Base-by-base conservation (phyloP, 2,113 vertebrate genomes). In the Gallinago jamesoni region DNA sequence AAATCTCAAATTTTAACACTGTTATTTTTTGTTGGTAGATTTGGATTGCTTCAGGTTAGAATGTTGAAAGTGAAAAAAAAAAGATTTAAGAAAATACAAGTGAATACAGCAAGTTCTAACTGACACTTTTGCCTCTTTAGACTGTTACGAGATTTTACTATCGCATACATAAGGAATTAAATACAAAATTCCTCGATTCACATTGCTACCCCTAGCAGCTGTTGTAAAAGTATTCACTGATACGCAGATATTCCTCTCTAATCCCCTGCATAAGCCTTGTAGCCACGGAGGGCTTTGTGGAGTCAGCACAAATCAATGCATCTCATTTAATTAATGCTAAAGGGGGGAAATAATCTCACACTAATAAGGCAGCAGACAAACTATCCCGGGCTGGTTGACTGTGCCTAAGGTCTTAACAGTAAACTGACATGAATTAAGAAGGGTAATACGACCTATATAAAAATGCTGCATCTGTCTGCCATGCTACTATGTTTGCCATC, bases 321-420 rank as follows among this genome's bases (percentile, higher is more conserved):
- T 95, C 84, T 96, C 96, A 96, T 96, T 97, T 97, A 98, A 97
- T 97, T 93, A 96, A 96, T 93, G 90, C 96, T 97, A 96, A 97
- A 94, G 89, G 92, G 92, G 93, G 75, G 80, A 96, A 97, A 92
- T 97, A 97, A 97, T 96, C 94, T 97, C 93, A 91, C 83, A 95
- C 91, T 97, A 97, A 97, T 92, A 94, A 97, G 94, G 89, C 88
- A 95, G 94, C 91, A 96, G 92, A 96, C 43, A 97, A 97, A 96
- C 89, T 94, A 95, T 89, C 88, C 86, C 79, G 87, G 90, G 91
- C 85, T 91, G 86, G 80, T 95, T 89, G 89, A 77, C 84, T 95
- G 78, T 78, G 89, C 97, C 87, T 87, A 90, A 90, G 94, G 89
- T 95, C 86, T 97, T 97, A 94, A 80, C 69, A 95, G 91, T 76